Evolutionary conservation across 2,888 invertebrate genomes (phyloP), one percentile per base, ranked within the genome.

Genomic region (Ferrisia virgata): DNA sequence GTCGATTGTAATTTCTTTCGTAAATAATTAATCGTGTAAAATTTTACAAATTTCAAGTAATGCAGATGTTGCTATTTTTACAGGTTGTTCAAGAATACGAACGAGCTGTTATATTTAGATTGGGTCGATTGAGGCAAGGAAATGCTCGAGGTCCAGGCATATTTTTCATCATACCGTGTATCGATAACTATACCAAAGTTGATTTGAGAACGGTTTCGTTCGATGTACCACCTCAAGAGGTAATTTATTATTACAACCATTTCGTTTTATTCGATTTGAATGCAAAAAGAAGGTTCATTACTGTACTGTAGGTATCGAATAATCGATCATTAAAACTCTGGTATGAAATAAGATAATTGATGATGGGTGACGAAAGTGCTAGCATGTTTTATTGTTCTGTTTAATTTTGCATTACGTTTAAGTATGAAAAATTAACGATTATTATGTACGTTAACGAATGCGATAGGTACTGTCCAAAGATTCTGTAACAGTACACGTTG

Each of bases 141-240:
- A 94, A 94, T 2, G 94, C 94, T 1, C 90, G 94, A 86, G 95
- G 96, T 0, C 93, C 95, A n/a, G 96, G 96, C 0, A 93, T 97
- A 86, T 97, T 98, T 89, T 97, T 98, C 89, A 93, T 98, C 8
- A 90, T 98, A 86, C 98, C 98, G 0, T 98, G 98, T 89, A 94
- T 98, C 84, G 98, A 97, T 88, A 94, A 93, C 78, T 98, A 96
- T 88, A 93, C 94, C 85, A 97, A 95, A 89, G 96, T 98, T 64
- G 97, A 98, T 89, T 90, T 97, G 85, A 92, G 98, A 86, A 97
- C 97, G 0, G 95, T 98, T 0, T 96, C 97, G 0, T 98, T 98
- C 88, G 97, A 98, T 90, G 97, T 98, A 0, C 97, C 98, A 72
- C 96, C 97, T 0, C 97, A 98, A 90, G 97, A 97, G 91, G 96